A percentile compares a stretch with the other conserved stretches of the same genome.
These are phyloP conservation scores for Pasiphila rectangulata DNA, from an alignment of 2,888 invertebrate species.

Conservation along the genomic window DNA sequence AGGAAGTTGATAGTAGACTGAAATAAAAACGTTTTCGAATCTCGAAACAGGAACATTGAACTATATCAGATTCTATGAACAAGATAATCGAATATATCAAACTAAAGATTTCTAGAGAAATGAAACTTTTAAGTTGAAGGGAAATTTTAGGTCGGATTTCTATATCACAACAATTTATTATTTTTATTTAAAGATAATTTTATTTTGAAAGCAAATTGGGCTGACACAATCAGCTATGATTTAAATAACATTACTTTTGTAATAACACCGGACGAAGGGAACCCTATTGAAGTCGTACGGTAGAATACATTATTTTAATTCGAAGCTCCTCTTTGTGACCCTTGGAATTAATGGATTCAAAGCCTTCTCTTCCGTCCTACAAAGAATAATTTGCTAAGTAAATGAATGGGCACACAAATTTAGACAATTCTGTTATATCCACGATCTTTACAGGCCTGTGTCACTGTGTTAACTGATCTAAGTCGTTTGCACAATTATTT, in stretches of 20 bases:
- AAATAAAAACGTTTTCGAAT: too few relatives aligned
- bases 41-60: too few relatives aligned
- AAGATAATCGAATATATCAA: too few relatives aligned
- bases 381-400: constrained; percentile 81
- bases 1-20: neutral
- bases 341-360: constrained; percentile 80
- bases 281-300: constrained; percentile 68
- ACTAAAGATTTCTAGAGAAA: too few relatives aligned
- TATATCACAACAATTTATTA: too few relatives aligned
- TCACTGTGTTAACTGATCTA: constrained; percentile 1
- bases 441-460: neutral
- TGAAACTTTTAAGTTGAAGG: too few relatives aligned
- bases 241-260: constrained; percentile 80
- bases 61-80: too few relatives aligned
- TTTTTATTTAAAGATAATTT: too few relatives aligned
- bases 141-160: too few relatives aligned
- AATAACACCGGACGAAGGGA: constrained; percentile 78
- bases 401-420: constrained; percentile 73
- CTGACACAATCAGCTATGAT: constrained; percentile 50
- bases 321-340: constrained; percentile 79
- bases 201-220: neutral
- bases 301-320: constrained; percentile 81
- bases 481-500: too few relatives aligned
- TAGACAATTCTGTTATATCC: constrained; percentile 61
- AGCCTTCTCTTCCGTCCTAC: constrained; percentile 78